Percentiles rank a stretch among this genome's conserved stretches.
These are phyloP conservation scores for Cinclus cinclus DNA, from an alignment of 2,113 vertebrate species.

Conservation along the genomic window DNA sequence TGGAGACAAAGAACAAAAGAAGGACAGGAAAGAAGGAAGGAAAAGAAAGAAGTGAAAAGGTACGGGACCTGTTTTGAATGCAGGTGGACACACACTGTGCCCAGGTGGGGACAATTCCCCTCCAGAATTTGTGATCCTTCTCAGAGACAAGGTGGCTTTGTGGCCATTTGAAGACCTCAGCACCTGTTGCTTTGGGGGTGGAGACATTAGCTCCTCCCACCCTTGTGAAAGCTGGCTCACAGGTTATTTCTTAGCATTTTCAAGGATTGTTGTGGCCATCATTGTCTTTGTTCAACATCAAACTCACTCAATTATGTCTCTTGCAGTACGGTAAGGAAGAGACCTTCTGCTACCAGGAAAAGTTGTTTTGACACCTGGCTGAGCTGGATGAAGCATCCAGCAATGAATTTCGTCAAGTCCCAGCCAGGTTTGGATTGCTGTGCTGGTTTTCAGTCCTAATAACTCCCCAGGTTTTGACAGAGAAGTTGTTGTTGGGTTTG, in stretches of 20 bases:
- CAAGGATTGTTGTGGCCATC: background rate
- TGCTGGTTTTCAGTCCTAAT: background rate
- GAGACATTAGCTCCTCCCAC: background rate
- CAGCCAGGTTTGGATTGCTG: background rate
- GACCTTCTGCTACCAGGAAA: background rate
- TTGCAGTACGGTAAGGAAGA: background rate
- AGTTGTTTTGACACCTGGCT: background rate
- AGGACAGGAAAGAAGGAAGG: background rate
- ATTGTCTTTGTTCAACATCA: background rate
- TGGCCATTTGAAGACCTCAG: background rate
- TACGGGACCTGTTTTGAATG: background rate
- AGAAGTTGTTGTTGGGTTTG: background rate
- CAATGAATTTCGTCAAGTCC: background rate
- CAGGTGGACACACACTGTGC: background rate
- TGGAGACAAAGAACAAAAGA: background rate
- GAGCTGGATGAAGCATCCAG: background rate
- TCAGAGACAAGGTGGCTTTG: background rate
- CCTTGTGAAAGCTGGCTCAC: background rate
- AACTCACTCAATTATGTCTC: background rate
- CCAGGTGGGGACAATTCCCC: background rate
- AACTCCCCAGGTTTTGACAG: background rate
- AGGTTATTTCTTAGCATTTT: background rate
- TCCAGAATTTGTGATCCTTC: background rate
- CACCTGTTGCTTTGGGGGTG: rapidly evolving
- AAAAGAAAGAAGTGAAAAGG: background rate